phyloP scores from a whole-genome alignment of 2,113 vertebrate species.

The Aptenodytes forsteri region DNA sequence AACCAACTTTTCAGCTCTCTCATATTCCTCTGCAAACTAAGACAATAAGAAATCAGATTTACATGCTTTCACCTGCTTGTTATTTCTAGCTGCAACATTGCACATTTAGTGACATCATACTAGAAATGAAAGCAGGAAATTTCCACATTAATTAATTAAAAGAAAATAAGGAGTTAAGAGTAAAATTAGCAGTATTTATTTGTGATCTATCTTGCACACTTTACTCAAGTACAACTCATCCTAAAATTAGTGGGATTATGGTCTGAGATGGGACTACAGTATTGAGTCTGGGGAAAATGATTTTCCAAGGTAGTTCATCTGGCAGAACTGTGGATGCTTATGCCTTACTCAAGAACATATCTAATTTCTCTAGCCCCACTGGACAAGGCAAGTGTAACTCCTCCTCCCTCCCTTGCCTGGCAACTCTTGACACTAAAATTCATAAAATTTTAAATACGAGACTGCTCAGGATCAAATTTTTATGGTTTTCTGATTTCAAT shows the following conservation, averaged over 20 bases:
- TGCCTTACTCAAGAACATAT: background rate
- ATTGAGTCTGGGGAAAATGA: background rate
- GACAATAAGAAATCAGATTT: background rate
- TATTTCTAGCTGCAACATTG: background rate
- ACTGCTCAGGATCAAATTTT: background rate
- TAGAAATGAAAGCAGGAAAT: background rate
- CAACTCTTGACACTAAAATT: background rate
- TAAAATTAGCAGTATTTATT: background rate
- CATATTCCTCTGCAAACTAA: conserved; percentile 87
- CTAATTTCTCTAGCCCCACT: background rate
- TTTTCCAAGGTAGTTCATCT: background rate
- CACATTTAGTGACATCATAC: background rate
- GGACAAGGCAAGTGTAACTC: background rate
- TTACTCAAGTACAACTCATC: background rate
- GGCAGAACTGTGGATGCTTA: background rate
- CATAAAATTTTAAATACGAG: background rate
- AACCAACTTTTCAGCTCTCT: conserved; percentile 93
- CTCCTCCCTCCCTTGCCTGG: background rate
- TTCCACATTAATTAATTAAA: background rate
- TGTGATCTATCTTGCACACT: background rate
- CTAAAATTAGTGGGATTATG: background rate
- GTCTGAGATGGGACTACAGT: background rate
- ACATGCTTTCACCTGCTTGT: rapidly evolving
- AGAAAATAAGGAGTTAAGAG: background rate
- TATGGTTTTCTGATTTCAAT: background rate